phyloP scores from a whole-genome alignment of 2,113 vertebrate species.

The Ellobius talpinus region DNA sequence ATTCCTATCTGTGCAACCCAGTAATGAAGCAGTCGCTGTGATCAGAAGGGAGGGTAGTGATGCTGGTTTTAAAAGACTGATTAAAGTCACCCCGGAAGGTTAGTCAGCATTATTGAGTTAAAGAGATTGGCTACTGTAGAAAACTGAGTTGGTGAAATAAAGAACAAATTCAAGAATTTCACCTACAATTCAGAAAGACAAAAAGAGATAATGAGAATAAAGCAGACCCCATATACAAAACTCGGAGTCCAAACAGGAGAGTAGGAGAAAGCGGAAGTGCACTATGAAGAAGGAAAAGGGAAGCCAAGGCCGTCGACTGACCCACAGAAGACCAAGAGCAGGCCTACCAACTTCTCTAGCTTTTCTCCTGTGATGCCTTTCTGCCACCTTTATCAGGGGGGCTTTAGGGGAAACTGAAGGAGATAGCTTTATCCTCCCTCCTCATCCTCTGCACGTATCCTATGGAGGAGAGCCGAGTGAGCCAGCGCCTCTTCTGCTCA shows the following conservation, averaged over 20 bases:
- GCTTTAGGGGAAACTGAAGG: conserved; percentile 12
- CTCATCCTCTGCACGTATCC: too few relatives aligned
- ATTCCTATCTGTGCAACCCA: not conserved
- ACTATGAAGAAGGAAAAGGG: not conserved
- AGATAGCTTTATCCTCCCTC: not conserved
- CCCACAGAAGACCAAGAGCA: not conserved
- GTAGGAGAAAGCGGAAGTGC: not conserved
- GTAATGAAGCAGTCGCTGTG: not conserved
- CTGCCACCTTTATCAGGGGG: not conserved
- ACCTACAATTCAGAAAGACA: not conserved
- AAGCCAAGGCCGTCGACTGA: not conserved
- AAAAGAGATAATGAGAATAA: not conserved
- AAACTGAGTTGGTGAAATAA: not conserved
- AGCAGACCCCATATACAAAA: not conserved
- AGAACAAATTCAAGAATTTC: conserved; percentile 53
- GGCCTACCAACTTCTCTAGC: not conserved
- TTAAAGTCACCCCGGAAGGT: conserved; percentile 3
- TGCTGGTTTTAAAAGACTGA: not conserved
- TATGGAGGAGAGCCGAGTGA: not conserved
- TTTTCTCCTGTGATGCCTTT: not conserved
- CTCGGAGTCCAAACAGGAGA: not conserved
- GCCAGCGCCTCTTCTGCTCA: not conserved
- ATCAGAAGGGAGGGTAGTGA: not conserved
- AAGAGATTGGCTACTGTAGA: not conserved
- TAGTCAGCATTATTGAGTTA: not conserved